phyloP scores from a whole-genome alignment of 2,113 vertebrate genomes.

The Chionis minor region DNA sequence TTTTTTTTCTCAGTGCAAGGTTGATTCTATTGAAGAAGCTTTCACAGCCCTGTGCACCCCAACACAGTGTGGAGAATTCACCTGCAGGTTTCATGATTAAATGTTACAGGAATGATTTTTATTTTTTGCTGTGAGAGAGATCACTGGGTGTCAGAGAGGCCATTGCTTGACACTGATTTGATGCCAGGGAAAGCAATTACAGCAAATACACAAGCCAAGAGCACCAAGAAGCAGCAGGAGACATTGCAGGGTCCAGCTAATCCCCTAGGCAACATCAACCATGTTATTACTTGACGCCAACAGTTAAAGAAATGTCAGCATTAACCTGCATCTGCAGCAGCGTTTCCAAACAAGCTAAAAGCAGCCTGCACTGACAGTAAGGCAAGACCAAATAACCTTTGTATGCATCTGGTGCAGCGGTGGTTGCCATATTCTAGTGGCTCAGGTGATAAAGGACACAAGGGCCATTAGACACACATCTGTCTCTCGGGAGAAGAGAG shows the following conservation, averaged over 20 bases:
- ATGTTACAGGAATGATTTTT: constrained; percentile 9
- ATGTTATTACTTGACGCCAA: not conserved
- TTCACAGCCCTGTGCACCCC: not conserved
- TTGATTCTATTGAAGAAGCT: not conserved
- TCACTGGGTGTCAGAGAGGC: not conserved
- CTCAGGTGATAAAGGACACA: not conserved
- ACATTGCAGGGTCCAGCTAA: not conserved
- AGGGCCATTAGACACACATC: not conserved
- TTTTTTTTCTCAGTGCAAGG: not conserved
- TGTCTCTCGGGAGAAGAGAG: not conserved
- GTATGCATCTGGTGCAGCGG: not conserved
- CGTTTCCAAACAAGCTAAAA: constrained; percentile 4
- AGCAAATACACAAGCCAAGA: constrained; percentile 9
- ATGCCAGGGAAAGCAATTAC: constrained; percentile 42
- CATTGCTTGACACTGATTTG: not conserved
- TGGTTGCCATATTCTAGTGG: not conserved
- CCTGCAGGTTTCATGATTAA: not conserved
- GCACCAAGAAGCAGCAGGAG: not conserved
- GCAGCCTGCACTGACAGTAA: not conserved
- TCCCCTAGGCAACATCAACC: constrained; percentile 29
- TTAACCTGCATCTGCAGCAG: not conserved
- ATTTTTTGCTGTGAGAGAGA: not conserved
- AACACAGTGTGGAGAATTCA: not conserved
- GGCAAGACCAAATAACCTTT: not conserved
- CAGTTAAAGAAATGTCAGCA: constrained; percentile 11